A percentile compares a stretch with the other conserved stretches of the same genome.
phyloP scores from a whole-genome alignment of 2,888 invertebrate species.

The Polymixis flavicincta region DNA sequence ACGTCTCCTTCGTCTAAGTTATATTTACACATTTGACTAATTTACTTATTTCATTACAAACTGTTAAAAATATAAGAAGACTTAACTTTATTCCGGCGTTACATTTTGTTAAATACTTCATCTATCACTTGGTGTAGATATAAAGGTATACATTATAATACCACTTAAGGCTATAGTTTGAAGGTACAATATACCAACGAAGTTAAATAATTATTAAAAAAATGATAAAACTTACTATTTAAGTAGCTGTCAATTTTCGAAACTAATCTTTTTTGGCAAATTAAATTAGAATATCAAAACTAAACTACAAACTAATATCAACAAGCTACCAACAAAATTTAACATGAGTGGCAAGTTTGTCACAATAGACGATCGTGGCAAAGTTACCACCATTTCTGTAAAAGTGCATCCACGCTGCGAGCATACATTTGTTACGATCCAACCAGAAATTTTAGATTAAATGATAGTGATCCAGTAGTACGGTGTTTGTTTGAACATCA shows the following conservation, averaged over 20 bases:
- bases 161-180: neutral
- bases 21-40: conserved; percentile 26
- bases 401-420: neutral
- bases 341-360: conserved; percentile 17
- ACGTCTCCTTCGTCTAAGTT: neutral
- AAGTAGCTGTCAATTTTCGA: neutral
- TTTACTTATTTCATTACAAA: conserved; percentile 5
- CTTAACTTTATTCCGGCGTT: neutral
- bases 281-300: conserved; percentile 6
- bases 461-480: neutral
- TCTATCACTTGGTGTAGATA: conserved; percentile 1
- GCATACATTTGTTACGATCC: neutral
- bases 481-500: neutral
- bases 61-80: conserved; percentile 3
- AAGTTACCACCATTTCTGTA: conserved; percentile 13
- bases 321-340: conserved; percentile 3
- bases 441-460: neutral
- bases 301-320: conserved; percentile 13
- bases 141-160: neutral
- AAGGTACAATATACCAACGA: neutral
- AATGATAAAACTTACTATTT: conserved; percentile 13
- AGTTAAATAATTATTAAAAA: conserved; percentile 2
- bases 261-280: neutral
- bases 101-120: conserved; percentile 12
- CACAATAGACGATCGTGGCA: conserved; percentile 25